Base-by-base conservation (phyloP, 2,797 vertebrate species). In the Diglossa cyanea region DNA sequence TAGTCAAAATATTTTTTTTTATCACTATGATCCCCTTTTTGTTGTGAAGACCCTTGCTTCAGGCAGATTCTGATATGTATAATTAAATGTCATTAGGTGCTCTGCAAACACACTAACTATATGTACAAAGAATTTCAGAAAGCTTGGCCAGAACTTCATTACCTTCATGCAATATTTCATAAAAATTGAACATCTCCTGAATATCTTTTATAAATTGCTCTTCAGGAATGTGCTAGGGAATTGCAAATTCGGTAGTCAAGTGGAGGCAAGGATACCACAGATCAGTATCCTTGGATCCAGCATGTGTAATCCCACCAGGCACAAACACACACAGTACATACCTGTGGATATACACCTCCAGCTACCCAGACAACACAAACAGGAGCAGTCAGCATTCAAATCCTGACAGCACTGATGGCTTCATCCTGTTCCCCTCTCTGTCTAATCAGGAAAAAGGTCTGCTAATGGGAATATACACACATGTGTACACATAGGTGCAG, bases 271-370 rank as follows among this genome's bases (percentile, higher is more conserved):
- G n/a, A 13, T 33, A 24, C 4, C 19, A 71, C 9, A 42, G 25
- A 16, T n/a, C 1, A 0, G 0, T 13, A 31, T 20, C 35, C 8
- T 11, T 31, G 25, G 25, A 16, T 65, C 14, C 19, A 28, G 26
- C 15, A 45, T 26, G 26, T 26, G 9, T n/a, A 35, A 58, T 63
- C 35, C 35, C 35, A 12, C n/a, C 1, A 10, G 23, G 26, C 50
- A 26, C 23, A 40, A 21, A 17, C 7, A 50, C 13, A 30, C 7
- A 54, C 11, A 30, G 5, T 3, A 21, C 4, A 7, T 3, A 12
- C 10, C 11, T 8, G 16, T 1, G 5, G 3, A 2, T 11, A 17
- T 14, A 31, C 11, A 39, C 17, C 23, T 13, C 6, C 24, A 61
- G 8, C 4, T 21, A 9, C 13, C 25, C 6, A 26, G 45, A 77